These are phyloP conservation scores for Sorex fumeus DNA, from an alignment of 2,113 vertebrate genomes.

Conservation along the genomic window DNA sequence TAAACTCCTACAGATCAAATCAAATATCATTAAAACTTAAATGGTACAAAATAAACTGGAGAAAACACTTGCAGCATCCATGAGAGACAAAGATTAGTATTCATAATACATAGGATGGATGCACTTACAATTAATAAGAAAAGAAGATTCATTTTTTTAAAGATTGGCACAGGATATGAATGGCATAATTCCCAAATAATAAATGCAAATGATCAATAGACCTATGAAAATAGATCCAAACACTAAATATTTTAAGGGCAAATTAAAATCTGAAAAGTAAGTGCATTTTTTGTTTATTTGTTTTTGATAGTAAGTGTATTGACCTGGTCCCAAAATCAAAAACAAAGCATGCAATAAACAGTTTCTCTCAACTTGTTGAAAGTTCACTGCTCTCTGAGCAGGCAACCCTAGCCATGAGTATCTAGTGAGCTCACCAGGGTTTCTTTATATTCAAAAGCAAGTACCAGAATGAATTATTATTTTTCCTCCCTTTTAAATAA, in stretches of 20 bases:
- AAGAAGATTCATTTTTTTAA: slow-evolving; percentile 26
- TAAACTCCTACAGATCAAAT: slow-evolving; percentile 21
- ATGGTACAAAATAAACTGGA: neutral
- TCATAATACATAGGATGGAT: slow-evolving; percentile 22
- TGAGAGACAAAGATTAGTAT: slow-evolving; percentile 14
- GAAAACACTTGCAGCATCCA: slow-evolving; percentile 19
- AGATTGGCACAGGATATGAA: neutral
- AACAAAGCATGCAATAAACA: neutral
- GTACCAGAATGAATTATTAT: neutral
- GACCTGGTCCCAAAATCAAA: slow-evolving; percentile 13
- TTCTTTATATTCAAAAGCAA: neutral
- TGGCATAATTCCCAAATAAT: neutral
- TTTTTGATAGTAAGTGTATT: slow-evolving; percentile 31
- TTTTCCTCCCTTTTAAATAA: slow-evolving; percentile 41
- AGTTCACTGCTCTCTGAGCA: neutral
- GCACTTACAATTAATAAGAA: neutral
- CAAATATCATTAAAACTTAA: slow-evolving; percentile 63
- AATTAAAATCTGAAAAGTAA: slow-evolving; percentile 28
- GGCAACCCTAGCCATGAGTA: neutral
- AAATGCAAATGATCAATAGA: slow-evolving; percentile 11
- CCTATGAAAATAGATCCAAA: slow-evolving; percentile 17
- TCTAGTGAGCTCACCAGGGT: neutral
- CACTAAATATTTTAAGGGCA: slow-evolving; percentile 41
- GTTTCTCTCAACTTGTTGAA: neutral
- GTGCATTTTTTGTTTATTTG: neutral